phyloP scores from a whole-genome alignment of 2,888 invertebrate species.

The Erannis defoliaria region DNA sequence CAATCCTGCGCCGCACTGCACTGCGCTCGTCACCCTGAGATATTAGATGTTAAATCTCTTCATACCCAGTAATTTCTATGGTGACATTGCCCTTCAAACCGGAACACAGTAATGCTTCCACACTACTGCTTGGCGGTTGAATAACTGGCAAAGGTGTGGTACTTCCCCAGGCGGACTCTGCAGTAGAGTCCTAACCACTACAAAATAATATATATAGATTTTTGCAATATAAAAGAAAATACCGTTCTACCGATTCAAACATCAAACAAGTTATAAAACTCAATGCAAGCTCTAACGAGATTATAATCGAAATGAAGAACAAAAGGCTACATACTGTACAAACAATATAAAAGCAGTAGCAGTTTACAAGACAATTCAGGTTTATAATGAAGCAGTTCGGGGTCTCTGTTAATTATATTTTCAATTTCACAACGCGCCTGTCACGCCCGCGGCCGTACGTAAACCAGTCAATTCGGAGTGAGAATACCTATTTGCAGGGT shows the following conservation, averaged over 20 bases:
- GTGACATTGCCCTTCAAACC: no score
- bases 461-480: conserved; percentile 58
- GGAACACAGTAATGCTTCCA: no score
- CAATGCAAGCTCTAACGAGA: conserved; percentile 9
- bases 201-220: neutral
- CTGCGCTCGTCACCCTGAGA: no score
- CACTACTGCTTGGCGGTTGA: no score
- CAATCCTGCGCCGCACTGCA: no score
- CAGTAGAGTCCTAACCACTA: no score
- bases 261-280: conserved; percentile 2
- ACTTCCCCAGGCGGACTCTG: no score
- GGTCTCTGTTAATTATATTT: conserved; percentile 76
- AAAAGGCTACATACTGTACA: conserved; percentile 15
- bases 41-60: no score
- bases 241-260: neutral
- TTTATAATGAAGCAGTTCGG: conserved; percentile 69
- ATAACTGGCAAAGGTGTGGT: no score
- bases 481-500: conserved; percentile 55
- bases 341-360: conserved; percentile 61
- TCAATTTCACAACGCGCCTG: conserved; percentile 73
- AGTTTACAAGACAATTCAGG: conserved; percentile 67
- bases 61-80: no score
- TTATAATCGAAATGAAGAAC: conserved; percentile 13
- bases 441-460: conserved; percentile 58
- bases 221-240: neutral